These are phyloP conservation scores for Sparus aurata DNA, from an alignment of 2,797 vertebrate genomes.

Conservation along the genomic window DNA sequence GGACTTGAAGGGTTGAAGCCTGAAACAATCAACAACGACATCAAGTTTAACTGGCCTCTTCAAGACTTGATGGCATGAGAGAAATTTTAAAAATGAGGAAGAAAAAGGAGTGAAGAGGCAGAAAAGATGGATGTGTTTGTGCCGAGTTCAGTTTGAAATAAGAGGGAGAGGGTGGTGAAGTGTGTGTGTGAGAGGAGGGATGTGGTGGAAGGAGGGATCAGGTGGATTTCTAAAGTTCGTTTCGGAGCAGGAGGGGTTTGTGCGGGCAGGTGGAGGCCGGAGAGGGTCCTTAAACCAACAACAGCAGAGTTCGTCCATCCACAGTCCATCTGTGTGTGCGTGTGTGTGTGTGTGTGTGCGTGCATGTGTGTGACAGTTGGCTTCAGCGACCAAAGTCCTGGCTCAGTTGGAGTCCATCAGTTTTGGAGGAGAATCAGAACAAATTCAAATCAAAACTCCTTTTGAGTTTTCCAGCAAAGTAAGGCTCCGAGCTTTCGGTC, in stretches of 20 bases:
- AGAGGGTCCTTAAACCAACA: slow-evolving; percentile 45
- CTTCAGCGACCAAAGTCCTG: slow-evolving; percentile 50
- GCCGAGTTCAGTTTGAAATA: slow-evolving; percentile 52
- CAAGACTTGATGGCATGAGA: slow-evolving; percentile 28
- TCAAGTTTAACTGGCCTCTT: slow-evolving; percentile 68
- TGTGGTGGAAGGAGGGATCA: slow-evolving; percentile 25
- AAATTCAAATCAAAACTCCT: slow-evolving; percentile 37
- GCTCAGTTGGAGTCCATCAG: slow-evolving; percentile 69
- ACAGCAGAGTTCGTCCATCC: slow-evolving; percentile 47
- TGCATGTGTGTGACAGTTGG: neutral
- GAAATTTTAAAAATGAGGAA: slow-evolving; percentile 10
- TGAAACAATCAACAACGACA: slow-evolving; percentile 34
- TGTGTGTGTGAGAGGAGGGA: slow-evolving; percentile 10
- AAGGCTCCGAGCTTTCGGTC: slow-evolving; percentile 49
- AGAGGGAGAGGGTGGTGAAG: slow-evolving; percentile 14
- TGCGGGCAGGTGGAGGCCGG: slow-evolving; percentile 1
- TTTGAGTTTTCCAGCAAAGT: slow-evolving; percentile 48
- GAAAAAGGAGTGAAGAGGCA: slow-evolving; percentile 53
- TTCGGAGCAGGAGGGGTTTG: slow-evolving; percentile 8
- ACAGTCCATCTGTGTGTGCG: neutral
- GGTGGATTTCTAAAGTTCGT: slow-evolving; percentile 33
- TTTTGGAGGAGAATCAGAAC: slow-evolving; percentile 54
- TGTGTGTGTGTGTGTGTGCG: slow-evolving; percentile 13
- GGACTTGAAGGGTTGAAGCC: slow-evolving; percentile 49
- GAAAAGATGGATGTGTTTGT: slow-evolving; percentile 73